These are phyloP conservation scores for Etheostoma spectabile DNA, from an alignment of 2,113 vertebrate genomes.

Conservation along the genomic window DNA sequence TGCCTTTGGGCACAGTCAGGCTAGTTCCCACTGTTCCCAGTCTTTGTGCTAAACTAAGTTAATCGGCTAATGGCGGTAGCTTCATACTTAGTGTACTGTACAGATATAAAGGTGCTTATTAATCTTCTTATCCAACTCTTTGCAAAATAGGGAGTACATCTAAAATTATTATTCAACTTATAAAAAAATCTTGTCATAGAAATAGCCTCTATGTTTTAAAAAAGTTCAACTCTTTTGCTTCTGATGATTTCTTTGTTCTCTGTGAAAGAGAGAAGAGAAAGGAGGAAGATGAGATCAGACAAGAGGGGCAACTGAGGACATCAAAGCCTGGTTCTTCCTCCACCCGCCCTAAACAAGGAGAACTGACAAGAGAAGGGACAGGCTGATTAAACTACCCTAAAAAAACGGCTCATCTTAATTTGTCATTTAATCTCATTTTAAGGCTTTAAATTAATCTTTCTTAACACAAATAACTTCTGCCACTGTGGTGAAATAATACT, in stretches of 20 bases:
- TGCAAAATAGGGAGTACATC: neutral
- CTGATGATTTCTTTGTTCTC: conserved; percentile 38
- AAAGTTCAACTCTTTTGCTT: neutral
- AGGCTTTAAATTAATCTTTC: neutral
- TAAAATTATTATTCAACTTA: too few species aligned
- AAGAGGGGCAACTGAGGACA: conserved; percentile 27
- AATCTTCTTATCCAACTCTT: neutral
- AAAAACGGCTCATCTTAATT: neutral
- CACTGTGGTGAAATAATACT: neutral
- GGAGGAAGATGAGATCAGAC: conserved; percentile 44
- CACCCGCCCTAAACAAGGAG: neutral
- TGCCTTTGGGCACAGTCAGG: neutral
- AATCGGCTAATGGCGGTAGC: neutral
- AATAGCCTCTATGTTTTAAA: neutral
- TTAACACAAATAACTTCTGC: neutral
- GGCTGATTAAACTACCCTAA: neutral
- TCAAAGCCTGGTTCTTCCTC: conserved; percentile 29
- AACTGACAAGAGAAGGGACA: conserved; percentile 10
- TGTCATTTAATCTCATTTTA: neutral
- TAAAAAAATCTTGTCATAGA: neutral
- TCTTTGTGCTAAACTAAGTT: neutral
- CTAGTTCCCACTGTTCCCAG: neutral
- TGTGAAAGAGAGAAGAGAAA: conserved; percentile 25
- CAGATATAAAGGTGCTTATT: too few species aligned
- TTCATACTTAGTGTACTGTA: neutral